Conservation (phyloP, 2,797 vertebrate genomes). For the Lacerta agilis region DNA sequence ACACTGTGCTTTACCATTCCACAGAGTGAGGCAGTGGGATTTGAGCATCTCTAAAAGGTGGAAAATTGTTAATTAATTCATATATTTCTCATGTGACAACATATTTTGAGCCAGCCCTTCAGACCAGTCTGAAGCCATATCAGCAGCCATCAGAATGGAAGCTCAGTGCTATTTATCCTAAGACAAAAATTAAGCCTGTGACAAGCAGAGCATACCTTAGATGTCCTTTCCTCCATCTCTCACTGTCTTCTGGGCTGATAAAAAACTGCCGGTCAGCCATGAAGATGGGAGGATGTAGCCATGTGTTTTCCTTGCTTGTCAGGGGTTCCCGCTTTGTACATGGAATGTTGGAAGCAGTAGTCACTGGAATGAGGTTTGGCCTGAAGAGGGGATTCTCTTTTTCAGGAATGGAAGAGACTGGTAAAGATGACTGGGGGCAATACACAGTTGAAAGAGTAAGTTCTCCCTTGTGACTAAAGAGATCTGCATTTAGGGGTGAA, state of each 20-base stretch:
- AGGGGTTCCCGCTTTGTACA: constrained; percentile 61
- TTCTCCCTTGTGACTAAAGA: constrained; percentile 34
- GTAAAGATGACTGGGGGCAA: background rate
- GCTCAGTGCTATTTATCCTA: background rate
- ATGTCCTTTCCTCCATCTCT: constrained; percentile 54
- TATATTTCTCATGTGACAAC: background rate
- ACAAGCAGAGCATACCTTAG: constrained; percentile 50
- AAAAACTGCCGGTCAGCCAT: constrained; percentile 57
- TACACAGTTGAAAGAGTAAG: background rate
- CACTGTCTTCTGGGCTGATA: constrained; percentile 51
- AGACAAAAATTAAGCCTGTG: background rate
- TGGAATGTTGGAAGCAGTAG: constrained; percentile 17
- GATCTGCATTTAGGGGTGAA: background rate
- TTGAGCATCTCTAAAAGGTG: background rate
- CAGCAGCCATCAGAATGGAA: background rate
- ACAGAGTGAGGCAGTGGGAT: background rate
- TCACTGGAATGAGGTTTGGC: constrained; percentile 24
- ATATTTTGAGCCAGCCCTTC: background rate
- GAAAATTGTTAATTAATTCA: background rate
- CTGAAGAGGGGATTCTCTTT: constrained; percentile 46
- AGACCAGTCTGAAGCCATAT: background rate
- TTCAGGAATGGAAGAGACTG: constrained; percentile 17
- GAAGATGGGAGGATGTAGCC: constrained; percentile 44
- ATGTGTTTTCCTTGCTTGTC: constrained; percentile 65
- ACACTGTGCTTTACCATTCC: background rate